Evolutionary conservation across 2,888 invertebrate species (phyloP).

Genomic region (Napeogenes sylphis): DNA sequence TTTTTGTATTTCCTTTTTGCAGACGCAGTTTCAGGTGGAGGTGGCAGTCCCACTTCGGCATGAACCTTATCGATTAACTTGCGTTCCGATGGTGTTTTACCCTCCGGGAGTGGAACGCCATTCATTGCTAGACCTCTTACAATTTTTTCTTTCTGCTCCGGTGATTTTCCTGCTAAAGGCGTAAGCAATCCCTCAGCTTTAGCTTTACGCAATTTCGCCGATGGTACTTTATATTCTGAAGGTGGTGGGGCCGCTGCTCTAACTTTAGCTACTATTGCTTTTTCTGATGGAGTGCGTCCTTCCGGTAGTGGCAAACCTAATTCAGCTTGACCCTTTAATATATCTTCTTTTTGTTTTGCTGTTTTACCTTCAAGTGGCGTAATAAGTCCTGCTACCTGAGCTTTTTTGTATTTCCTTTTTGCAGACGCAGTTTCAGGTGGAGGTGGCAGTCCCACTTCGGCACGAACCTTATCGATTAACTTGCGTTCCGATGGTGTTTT

Average conservation of each 20-base stretch:
- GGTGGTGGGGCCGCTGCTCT: constrained; percentile 18
- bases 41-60: constrained; percentile 39
- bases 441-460: constrained; percentile 32
- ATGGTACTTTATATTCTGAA: constrained; percentile 19
- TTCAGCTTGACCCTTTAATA: constrained; percentile 18
- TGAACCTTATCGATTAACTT: constrained; percentile 38
- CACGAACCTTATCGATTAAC: constrained; percentile 34
- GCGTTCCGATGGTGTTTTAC: constrained; percentile 37
- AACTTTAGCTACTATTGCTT: constrained; percentile 30
- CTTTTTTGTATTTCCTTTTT: constrained; percentile 24
- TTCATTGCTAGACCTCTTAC: constrained; percentile 33
- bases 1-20: constrained; percentile 34
- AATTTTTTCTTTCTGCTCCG: constrained; percentile 40
- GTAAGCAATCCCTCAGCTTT: constrained; percentile 38
- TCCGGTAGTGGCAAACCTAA: constrained; percentile 23
- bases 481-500: constrained; percentile 35
- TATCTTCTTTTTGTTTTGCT: constrained; percentile 19
- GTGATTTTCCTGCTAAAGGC: constrained; percentile 36
- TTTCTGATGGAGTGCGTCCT: constrained; percentile 31
- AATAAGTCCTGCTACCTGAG: constrained; percentile 20
- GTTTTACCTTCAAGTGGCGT: constrained; percentile 27
- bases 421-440: constrained; percentile 21
- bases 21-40: constrained; percentile 35
- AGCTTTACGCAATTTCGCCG: constrained; percentile 35
- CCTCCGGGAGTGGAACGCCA: constrained; percentile 39